Evolutionary conservation across 2,888 invertebrate genomes (phyloP).

Genomic region (Cheilosia impressa): DNA sequence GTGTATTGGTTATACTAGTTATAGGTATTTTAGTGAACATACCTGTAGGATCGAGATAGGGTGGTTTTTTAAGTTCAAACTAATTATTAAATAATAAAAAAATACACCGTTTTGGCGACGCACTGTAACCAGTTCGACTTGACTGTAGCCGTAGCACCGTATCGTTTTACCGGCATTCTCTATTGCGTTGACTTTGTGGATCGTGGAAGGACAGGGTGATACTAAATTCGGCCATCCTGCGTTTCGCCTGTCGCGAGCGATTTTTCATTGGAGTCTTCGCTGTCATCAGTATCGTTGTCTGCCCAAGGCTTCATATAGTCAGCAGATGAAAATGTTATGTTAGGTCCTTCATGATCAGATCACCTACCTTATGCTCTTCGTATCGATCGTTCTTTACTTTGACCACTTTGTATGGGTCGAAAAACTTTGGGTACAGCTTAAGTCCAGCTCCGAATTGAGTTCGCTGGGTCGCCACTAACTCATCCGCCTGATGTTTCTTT

Average conservation of each 20-base stretch:
- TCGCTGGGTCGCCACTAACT: constrained; percentile 77
- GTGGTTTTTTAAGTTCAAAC: too few species aligned
- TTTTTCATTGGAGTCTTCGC: not conserved
- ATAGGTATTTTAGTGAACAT: too few species aligned
- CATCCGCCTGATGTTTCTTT: constrained; percentile 32
- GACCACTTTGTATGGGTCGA: constrained; percentile 79
- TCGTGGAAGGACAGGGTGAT: too few species aligned
- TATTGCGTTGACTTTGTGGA: too few species aligned
- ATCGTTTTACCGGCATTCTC: not conserved
- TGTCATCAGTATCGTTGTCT: not conserved
- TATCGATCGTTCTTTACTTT: constrained; percentile 78
- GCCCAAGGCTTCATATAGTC: not conserved
- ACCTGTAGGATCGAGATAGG: too few species aligned
- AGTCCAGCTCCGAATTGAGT: constrained; percentile 79
- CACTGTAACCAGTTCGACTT: too few species aligned
- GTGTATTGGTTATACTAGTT: too few species aligned
- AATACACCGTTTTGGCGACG: too few species aligned
- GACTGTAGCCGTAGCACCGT: too few species aligned
- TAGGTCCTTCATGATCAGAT: too few species aligned
- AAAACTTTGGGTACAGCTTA: constrained; percentile 79
- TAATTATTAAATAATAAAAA: too few species aligned
- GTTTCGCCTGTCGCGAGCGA: not conserved
- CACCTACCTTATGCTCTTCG: constrained; percentile 47
- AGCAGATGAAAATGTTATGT: too few species aligned
- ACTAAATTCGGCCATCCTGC: not conserved